Evolutionary conservation across 2,113 vertebrate species (phyloP).

Genomic region (Lipotes vexillifer): DNA sequence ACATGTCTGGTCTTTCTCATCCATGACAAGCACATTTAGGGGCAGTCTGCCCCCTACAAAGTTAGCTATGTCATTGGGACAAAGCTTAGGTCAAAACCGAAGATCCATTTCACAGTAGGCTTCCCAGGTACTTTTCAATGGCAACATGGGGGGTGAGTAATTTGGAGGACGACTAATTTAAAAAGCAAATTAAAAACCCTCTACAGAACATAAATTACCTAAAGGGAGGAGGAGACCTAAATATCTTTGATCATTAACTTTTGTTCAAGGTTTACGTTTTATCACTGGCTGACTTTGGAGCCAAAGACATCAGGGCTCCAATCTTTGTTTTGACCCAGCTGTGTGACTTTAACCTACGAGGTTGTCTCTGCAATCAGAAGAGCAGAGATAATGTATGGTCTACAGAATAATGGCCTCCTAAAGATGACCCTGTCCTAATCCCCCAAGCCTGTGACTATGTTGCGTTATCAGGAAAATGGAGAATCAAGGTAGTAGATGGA

Average conservation of each 20-base stretch:
- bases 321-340: background rate
- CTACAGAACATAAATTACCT: background rate
- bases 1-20: background rate
- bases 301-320: background rate
- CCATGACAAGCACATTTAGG: background rate
- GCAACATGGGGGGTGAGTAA: background rate
- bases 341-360: background rate
- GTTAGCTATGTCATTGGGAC: background rate
- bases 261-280: background rate
- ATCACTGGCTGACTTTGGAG: background rate
- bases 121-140: background rate
- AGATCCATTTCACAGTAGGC: background rate
- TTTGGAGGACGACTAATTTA: background rate
- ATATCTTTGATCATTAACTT: background rate
- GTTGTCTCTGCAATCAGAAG: background rate
- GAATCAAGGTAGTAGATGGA: background rate
- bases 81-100: background rate
- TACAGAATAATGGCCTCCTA: background rate
- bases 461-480: background rate
- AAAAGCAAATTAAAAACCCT: slow-evolving; percentile 23
- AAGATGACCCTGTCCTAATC: background rate
- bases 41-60: background rate
- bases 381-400: background rate
- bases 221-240: background rate
- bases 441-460: background rate